These are phyloP conservation scores for Solen grandis DNA, from an alignment of 1,140 invertebrate genomes.

Conservation along the genomic window DNA sequence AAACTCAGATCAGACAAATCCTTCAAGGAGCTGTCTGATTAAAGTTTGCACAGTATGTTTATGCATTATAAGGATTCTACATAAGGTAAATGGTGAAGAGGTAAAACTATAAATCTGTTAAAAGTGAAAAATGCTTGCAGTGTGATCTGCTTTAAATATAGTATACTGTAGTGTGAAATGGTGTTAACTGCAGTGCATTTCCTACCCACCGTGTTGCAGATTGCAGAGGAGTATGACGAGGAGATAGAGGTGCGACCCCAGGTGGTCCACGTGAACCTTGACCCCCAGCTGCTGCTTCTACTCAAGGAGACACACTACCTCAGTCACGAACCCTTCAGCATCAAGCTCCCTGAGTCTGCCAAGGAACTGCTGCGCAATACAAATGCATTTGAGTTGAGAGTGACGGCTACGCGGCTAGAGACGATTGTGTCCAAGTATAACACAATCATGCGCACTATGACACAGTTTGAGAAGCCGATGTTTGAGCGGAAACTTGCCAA, in stretches of 20 bases:
- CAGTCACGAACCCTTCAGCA: constrained; percentile 74
- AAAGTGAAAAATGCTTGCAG: too few relatives aligned
- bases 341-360: constrained; percentile 70
- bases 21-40: too few relatives aligned
- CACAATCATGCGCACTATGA: constrained; percentile 79
- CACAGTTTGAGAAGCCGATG: constrained; percentile 77
- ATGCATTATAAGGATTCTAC: too few relatives aligned
- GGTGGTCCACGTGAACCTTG: constrained; percentile 79
- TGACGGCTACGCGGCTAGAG: constrained; percentile 77
- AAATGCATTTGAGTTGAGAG: constrained; percentile 72
- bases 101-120: too few relatives aligned
- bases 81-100: too few relatives aligned
- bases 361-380: constrained; percentile 77
- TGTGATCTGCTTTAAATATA: too few relatives aligned
- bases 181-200: too few relatives aligned
- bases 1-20: too few relatives aligned
- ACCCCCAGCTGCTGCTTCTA: constrained; percentile 76
- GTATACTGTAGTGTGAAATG: too few relatives aligned
- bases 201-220: constrained; percentile 67
- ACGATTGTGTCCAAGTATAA: constrained; percentile 80
- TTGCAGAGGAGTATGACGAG: constrained; percentile 79
- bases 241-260: constrained; percentile 75
- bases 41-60: too few relatives aligned
- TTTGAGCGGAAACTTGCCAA: constrained; percentile 79
- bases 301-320: constrained; percentile 79